Evolutionary conservation across 2,113 vertebrate genomes (phyloP).

Genomic region (Mesocricetus auratus): DNA sequence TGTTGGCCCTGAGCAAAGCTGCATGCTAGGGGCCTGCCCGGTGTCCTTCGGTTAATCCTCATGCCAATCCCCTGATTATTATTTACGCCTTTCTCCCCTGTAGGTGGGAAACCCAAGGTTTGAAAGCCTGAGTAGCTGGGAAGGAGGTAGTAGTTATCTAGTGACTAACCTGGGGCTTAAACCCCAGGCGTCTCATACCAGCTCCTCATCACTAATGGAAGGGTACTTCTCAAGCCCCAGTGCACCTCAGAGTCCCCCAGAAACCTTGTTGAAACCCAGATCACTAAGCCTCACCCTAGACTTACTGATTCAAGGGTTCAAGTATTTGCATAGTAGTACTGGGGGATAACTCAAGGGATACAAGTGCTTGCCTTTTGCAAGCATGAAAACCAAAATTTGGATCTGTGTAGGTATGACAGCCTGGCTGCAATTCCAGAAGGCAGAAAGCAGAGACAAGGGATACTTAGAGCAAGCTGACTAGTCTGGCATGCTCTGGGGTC

Average conservation of each 20-base stretch:
- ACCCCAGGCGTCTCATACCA: not conserved
- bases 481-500: no score
- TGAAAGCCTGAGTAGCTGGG: not conserved
- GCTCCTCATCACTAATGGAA: not conserved
- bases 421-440: not conserved
- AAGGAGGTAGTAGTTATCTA: not conserved
- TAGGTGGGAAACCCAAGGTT: not conserved
- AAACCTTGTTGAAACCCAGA: not conserved
- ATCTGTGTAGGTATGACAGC: not conserved
- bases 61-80: not conserved
- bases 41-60: not conserved
- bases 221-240: not conserved
- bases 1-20: not conserved
- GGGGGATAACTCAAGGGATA: not conserved
- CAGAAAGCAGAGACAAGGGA: not conserved
- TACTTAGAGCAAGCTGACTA: not conserved
- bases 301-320: not conserved
- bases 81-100: not conserved
- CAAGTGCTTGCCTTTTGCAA: not conserved
- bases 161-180: not conserved
- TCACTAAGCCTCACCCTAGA: not conserved
- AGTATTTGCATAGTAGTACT: not conserved
- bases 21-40: not conserved
- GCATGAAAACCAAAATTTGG: not conserved
- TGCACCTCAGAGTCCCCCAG: accelerated